phyloP scores from a whole-genome alignment of 2,888 invertebrate genomes.

The Pachliopta kotzebuea region DNA sequence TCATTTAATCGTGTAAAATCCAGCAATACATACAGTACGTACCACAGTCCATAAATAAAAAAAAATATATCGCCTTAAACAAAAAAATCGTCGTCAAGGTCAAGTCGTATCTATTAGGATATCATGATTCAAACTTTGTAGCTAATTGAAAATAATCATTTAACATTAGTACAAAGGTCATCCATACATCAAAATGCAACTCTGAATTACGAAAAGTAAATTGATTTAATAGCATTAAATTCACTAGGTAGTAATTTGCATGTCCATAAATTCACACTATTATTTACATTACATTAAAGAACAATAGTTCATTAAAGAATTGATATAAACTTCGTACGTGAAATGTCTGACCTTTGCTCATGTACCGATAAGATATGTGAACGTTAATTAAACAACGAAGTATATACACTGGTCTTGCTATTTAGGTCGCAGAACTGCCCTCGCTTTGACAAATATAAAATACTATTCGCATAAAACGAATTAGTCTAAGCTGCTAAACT shows the following conservation, averaged over 20 bases:
- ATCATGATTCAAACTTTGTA: neutral
- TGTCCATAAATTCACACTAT: neutral
- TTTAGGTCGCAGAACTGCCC: conserved; percentile 15
- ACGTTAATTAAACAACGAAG: conserved; percentile 4
- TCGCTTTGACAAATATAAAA: conserved; percentile 6
- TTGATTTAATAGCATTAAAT: neutral
- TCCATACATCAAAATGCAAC: neutral
- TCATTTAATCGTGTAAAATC: neutral
- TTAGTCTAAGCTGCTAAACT: neutral
- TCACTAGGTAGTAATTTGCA: neutral
- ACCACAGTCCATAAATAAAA: neutral
- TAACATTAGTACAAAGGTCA: conserved; percentile 1
- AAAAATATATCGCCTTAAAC: neutral
- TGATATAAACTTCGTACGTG: neutral
- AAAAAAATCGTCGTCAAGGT: neutral
- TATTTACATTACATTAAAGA: conserved; percentile 1
- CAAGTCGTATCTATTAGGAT: neutral
- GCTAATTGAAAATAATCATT: no score
- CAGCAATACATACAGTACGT: neutral
- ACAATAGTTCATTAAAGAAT: conserved; percentile 14
- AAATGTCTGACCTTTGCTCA: conserved; percentile 12
- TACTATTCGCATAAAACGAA: conserved; percentile 9
- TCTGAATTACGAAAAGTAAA: neutral
- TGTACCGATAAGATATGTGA: conserved; percentile 11
- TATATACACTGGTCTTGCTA: neutral